Percentiles rank a stretch among this genome's conserved stretches.
Evolutionary conservation across 2,888 invertebrate genomes (phyloP).

Genomic region (Antheraea yamamai): DNA sequence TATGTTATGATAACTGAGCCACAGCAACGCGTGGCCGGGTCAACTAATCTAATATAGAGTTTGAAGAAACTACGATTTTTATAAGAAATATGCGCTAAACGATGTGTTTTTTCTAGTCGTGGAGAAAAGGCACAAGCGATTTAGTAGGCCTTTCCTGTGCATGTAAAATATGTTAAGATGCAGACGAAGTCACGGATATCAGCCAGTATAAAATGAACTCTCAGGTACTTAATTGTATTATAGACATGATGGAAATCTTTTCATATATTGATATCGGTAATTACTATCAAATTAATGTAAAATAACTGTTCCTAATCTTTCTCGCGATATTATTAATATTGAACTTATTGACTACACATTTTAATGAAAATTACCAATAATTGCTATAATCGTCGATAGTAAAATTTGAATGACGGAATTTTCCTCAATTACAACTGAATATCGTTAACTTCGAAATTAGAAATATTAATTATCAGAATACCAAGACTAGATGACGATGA

Average conservation of each 20-base stretch:
- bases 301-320: background rate
- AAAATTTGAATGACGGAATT: background rate
- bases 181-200: too few species aligned
- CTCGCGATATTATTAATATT: background rate
- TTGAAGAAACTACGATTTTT: too few species aligned
- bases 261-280: background rate
- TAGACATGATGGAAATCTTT: background rate
- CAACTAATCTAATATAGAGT: too few species aligned
- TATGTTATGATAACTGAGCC: too few species aligned
- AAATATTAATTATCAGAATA: constrained; percentile 33
- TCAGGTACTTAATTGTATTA: background rate
- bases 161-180: too few species aligned
- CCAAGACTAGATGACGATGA: constrained; percentile 34
- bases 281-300: background rate
- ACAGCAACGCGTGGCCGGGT: too few species aligned
- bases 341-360: background rate
- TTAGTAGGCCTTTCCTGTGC: too few species aligned
- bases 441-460: constrained; percentile 18
- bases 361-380: background rate
- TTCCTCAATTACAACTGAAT: background rate
- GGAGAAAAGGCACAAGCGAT: too few species aligned
- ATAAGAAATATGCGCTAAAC: too few species aligned
- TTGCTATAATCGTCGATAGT: background rate
- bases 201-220: too few species aligned
- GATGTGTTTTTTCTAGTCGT: too few species aligned